Evolutionary conservation across 2,797 vertebrate species (phyloP).

Genomic region (Miichthys miiuy): DNA sequence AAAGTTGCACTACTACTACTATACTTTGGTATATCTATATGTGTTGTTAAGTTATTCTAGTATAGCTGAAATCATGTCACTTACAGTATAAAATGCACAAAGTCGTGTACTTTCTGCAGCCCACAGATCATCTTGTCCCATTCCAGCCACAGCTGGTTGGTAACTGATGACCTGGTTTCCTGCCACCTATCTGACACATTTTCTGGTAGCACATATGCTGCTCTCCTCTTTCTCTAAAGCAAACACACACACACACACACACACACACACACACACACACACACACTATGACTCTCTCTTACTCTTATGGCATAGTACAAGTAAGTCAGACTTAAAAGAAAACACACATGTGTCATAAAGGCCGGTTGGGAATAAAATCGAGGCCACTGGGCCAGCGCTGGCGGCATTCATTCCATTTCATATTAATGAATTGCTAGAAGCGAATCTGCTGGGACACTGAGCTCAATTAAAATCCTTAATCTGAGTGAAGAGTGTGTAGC

Average conservation of each 20-base stretch:
- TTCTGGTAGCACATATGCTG: conserved; percentile 70
- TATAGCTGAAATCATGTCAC: conserved; percentile 19
- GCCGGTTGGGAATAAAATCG: conserved; percentile 82
- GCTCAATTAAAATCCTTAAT: conserved; percentile 87
- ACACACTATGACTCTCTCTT: conserved; percentile 27
- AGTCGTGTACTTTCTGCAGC: conserved; percentile 46
- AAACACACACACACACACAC: conserved; percentile 23
- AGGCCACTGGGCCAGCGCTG: conserved; percentile 87
- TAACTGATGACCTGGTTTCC: conserved; percentile 78
- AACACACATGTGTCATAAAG: conserved; percentile 81
- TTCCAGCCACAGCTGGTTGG: conserved; percentile 68
- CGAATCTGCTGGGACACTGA: conserved; percentile 82
- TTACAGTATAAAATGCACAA: conserved; percentile 38
- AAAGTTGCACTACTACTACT: background rate
- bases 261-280: conserved; percentile 12
- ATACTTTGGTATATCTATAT: no score
- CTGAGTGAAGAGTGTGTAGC: conserved; percentile 75
- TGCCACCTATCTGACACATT: conserved; percentile 78
- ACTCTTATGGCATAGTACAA: conserved; percentile 74
- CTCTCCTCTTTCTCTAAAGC: conserved; percentile 27
- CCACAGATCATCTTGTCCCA: conserved; percentile 44
- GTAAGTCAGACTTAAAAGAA: conserved; percentile 91
- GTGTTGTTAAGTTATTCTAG: background rate
- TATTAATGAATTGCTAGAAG: conserved; percentile 86
- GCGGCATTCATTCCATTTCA: conserved; percentile 85